Conservation (phyloP, 2,888 invertebrate genomes). For the Rhamphomyia laevipes region DNA sequence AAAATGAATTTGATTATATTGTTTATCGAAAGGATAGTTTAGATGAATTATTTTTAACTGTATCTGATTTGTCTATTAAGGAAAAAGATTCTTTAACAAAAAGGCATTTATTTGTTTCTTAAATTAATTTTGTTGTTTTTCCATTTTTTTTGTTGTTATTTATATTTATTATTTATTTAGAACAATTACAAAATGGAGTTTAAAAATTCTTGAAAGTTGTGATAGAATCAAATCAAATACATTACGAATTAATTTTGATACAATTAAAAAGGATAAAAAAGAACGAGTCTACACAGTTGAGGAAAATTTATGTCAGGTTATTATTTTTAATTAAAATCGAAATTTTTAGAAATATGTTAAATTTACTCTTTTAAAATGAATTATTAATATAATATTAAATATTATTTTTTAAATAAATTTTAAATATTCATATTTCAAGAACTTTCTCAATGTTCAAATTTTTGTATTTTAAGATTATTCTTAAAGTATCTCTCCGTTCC, state of each 20-base stretch:
- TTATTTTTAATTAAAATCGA: no score
- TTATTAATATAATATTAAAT: no score
- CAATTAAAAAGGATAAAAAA: constrained; percentile 44
- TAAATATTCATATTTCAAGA: no score
- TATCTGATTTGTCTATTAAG: constrained; percentile 40
- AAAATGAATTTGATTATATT: constrained; percentile 34
- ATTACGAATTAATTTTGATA: constrained; percentile 49
- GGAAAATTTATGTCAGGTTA: constrained; percentile 43
- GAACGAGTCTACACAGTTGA: constrained; percentile 47
- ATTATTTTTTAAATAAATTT: no score
- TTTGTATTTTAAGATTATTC: no score
- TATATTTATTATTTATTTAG: constrained; percentile 18
- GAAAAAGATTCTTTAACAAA: constrained; percentile 41
- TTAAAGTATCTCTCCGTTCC: no score
- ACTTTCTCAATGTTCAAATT: no score
- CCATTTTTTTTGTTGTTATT: no score
- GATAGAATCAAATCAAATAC: constrained; percentile 39
- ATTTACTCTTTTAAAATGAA: no score
- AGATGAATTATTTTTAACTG: constrained; percentile 39
- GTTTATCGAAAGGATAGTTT: constrained; percentile 25
- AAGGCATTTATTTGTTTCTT: constrained; percentile 27
- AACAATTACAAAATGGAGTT: constrained; percentile 40
- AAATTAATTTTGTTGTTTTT: constrained; percentile 18
- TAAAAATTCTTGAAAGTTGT: constrained; percentile 42
- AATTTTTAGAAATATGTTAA: no score